Evolutionary conservation across 2,888 invertebrate species (phyloP).

Genomic region (Agrotis segetum): DNA sequence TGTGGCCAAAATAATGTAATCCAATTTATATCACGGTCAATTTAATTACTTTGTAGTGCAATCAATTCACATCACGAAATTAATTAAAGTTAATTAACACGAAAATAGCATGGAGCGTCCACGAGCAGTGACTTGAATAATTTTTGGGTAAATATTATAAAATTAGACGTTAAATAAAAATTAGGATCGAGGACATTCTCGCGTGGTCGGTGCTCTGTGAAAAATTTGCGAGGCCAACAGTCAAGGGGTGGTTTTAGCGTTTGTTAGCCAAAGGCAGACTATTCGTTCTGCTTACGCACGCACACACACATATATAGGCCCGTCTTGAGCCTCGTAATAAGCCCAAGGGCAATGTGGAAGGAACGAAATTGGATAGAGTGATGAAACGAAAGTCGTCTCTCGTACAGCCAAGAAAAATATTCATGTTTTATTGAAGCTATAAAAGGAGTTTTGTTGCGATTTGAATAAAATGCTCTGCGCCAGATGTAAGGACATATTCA

Average conservation of each 20-base stretch:
- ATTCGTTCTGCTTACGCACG: conserved; percentile 71
- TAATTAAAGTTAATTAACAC: conserved; percentile 55
- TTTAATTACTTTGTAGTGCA: conserved; percentile 52
- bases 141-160: conserved; percentile 26
- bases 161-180: conserved; percentile 16
- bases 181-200: conserved; percentile 41
- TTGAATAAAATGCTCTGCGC: conserved; percentile 58
- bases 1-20: conserved; percentile 29
- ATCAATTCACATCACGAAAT: conserved; percentile 55
- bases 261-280: conserved; percentile 68
- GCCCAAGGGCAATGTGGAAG: conserved; percentile 74
- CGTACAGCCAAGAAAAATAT: conserved; percentile 69
- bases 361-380: conserved; percentile 77
- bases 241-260: conserved; percentile 63
- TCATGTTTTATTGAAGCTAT: conserved; percentile 74
- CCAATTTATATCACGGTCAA: conserved; percentile 33
- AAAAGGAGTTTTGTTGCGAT: conserved; percentile 67
- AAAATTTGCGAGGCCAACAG: conserved; percentile 62
- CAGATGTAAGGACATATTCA: conserved; percentile 40
- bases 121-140: conserved; percentile 31
- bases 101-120: conserved; percentile 39
- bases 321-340: conserved; percentile 73
- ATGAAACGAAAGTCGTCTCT: conserved; percentile 72
- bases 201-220: conserved; percentile 63
- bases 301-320: conserved; percentile 64